Evolutionary conservation across 35 echinoderm and acorn worm species (phyloP).

Genomic region (Diadema setosum): DNA sequence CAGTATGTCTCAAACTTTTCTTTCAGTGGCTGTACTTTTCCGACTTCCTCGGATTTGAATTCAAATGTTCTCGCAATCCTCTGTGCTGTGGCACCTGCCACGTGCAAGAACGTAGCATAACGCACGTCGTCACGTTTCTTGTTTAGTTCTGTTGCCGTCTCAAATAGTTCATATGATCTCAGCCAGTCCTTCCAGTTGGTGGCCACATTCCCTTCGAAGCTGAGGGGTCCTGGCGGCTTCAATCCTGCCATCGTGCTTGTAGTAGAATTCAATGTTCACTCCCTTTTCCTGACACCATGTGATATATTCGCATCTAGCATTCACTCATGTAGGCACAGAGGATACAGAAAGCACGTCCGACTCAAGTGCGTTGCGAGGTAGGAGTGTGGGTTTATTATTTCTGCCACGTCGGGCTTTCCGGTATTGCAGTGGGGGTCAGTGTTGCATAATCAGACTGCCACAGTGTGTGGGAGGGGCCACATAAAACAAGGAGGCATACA

Average conservation of each 20-base stretch:
- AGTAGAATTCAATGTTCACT: not conserved
- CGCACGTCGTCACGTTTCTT: not conserved
- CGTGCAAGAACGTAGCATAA: not conserved
- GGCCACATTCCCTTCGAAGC: not conserved
- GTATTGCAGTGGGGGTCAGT: no score
- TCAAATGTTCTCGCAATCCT: not conserved
- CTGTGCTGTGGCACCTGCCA: constrained; percentile 3
- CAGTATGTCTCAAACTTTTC: constrained; percentile 15
- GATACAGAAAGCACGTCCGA: no score
- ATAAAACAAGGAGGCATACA: no score
- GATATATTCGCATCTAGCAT: no score
- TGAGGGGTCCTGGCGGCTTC: not conserved
- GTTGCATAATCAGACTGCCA: no score
- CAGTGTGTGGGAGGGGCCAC: no score
- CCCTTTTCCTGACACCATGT: not conserved
- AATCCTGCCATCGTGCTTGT: not conserved
- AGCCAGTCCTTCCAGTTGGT: not conserved
- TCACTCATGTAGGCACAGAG: no score
- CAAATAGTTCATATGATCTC: not conserved
- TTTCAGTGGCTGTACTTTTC: not conserved
- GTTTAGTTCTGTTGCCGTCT: not conserved
- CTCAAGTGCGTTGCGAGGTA: no score
- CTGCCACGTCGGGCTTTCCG: no score
- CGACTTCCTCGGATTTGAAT: not conserved
- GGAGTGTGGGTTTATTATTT: no score